Conservation (phyloP, 2,113 vertebrate genomes). For the Xerus inauris region DNA sequence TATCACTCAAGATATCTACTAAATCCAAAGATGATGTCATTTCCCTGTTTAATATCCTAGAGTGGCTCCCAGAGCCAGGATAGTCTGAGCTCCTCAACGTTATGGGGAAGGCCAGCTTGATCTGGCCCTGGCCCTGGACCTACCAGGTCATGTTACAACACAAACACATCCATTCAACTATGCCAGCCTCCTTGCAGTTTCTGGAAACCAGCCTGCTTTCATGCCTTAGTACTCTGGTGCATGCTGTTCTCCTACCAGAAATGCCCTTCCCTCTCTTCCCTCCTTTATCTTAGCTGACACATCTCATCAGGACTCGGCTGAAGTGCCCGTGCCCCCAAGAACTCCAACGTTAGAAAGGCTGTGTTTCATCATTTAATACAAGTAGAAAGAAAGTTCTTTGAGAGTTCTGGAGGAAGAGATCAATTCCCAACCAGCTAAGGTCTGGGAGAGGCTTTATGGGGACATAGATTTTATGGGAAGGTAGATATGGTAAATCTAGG, state of each 20-base stretch:
- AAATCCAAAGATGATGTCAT: constrained; percentile 51
- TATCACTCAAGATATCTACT: constrained; percentile 13
- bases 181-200: background rate
- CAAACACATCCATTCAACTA: background rate
- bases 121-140: background rate
- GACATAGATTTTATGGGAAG: background rate
- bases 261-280: background rate
- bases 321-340: background rate
- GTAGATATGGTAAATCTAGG: background rate
- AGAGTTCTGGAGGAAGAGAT: background rate
- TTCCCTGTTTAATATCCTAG: constrained; percentile 22
- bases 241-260: background rate
- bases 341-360: background rate
- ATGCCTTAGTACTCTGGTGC: background rate
- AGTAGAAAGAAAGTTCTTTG: background rate
- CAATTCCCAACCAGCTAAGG: constrained; percentile 35
- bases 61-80: background rate
- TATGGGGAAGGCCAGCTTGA: background rate
- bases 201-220: constrained; percentile 10
- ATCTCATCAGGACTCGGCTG: background rate
- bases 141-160: background rate
- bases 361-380: background rate
- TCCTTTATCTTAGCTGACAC: background rate
- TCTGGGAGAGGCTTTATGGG: background rate
- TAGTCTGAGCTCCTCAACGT: background rate